Conservation (phyloP, 2,888 invertebrate genomes). For the Eutolmus rufibarbis region DNA sequence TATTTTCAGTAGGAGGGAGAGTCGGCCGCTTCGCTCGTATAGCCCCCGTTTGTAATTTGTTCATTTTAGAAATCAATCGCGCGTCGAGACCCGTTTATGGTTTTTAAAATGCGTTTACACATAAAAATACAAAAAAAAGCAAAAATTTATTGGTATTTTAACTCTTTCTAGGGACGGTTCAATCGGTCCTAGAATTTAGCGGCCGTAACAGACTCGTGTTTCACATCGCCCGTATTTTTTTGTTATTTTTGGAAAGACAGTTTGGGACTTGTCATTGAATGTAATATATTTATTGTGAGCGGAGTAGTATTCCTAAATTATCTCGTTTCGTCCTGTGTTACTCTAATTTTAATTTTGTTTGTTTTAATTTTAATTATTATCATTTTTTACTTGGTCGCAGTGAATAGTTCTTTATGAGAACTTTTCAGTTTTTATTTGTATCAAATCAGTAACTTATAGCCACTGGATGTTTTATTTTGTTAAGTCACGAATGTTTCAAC, state of each 20-base stretch:
- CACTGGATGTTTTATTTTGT: conserved; percentile 1
- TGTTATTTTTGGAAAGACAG: neutral
- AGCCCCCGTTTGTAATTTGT: neutral
- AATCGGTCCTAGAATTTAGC: neutral
- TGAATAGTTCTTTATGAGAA: neutral
- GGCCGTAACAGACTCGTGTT: neutral
- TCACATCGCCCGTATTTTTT: neutral
- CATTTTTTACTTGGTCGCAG: neutral
- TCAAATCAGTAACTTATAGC: neutral
- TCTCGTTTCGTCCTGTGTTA: neutral
- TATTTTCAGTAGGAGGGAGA: neutral
- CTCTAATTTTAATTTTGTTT: neutral
- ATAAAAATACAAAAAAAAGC: neutral
- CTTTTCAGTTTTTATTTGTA: conserved; percentile 24
- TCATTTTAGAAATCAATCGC: neutral
- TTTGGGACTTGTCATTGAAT: neutral
- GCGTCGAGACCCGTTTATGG: neutral
- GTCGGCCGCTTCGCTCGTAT: neutral
- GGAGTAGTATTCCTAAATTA: conserved; percentile 11
- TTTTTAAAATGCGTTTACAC: neutral
- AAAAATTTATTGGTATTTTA: neutral
- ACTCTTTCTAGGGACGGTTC: neutral
- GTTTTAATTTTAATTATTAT: neutral
- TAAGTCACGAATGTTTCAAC: conserved; percentile 32
- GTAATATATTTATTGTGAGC: neutral